Evolutionary conservation across 2,888 invertebrate species (phyloP).

Genomic region (Drosophila recens): DNA sequence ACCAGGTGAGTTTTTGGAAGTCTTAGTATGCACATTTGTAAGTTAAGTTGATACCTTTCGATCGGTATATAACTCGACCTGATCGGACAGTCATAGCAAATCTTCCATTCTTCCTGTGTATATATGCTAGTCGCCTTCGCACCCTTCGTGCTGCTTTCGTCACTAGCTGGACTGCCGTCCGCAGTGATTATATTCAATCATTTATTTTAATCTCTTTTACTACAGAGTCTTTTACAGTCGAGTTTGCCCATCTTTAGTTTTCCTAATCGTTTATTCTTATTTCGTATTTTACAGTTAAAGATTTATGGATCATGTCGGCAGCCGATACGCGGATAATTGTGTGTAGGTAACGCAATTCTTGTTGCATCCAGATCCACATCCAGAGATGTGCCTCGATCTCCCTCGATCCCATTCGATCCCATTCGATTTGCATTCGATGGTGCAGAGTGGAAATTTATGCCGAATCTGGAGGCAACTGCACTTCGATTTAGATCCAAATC

Average conservation of each 20-base stretch:
- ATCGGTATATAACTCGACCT: too few species aligned
- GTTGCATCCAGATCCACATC: neutral
- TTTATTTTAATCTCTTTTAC: too few species aligned
- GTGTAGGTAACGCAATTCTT: constrained; percentile 61
- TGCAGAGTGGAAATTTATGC: constrained; percentile 43
- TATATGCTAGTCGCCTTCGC: too few species aligned
- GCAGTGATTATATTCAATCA: too few species aligned
- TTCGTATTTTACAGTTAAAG: constrained; percentile 66
- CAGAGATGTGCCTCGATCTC: constrained; percentile 7
- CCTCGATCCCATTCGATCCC: neutral
- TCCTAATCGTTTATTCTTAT: constrained; percentile 24
- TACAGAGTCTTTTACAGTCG: neutral
- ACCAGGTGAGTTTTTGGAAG: too few species aligned
- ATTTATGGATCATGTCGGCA: constrained; percentile 75
- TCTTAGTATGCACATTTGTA: too few species aligned
- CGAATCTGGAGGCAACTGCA: constrained; percentile 37
- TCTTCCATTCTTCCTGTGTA: too few species aligned
- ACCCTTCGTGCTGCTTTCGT: too few species aligned
- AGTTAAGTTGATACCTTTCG: too few species aligned
- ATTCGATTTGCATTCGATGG: constrained; percentile 6
- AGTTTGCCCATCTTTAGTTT: neutral
- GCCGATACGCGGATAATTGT: constrained; percentile 73
- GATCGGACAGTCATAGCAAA: too few species aligned
- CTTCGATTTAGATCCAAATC: constrained; percentile 57
- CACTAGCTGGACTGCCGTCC: too few species aligned